These are phyloP conservation scores for Poecilia picta DNA, from an alignment of 2,797 vertebrate genomes.

Conservation along the genomic window DNA sequence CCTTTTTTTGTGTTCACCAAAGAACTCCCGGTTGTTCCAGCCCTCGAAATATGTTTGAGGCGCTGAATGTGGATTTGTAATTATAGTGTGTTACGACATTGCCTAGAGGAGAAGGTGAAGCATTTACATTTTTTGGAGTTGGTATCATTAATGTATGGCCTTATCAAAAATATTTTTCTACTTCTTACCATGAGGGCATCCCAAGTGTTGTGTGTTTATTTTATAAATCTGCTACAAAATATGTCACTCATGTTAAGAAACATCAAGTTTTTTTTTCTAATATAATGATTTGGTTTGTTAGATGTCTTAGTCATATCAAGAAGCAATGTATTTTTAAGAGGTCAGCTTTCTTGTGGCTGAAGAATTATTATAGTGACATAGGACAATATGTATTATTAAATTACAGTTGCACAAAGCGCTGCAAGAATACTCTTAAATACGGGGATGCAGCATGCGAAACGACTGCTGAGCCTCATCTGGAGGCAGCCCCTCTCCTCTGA, in stretches of 20 bases:
- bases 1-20: not conserved
- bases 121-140: conserved; percentile 32
- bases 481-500: conserved; percentile 3
- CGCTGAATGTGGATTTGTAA: conserved; percentile 16
- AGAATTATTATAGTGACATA: conserved; percentile 27
- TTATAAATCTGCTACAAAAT: not conserved
- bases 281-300: not conserved
- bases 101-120: conserved; percentile 17
- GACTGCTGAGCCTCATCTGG: conserved; percentile 43
- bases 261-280: not conserved
- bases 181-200: not conserved
- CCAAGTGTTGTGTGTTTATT: not conserved
- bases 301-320: conserved; percentile 4
- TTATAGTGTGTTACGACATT: conserved; percentile 11
- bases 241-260: not conserved
- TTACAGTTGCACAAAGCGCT: conserved; percentile 15
- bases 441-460: conserved; percentile 33
- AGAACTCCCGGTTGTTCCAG: not conserved
- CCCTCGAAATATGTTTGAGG: not conserved
- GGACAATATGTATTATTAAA: conserved; percentile 53
- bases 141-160: conserved; percentile 26
- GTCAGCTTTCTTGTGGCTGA: conserved; percentile 20
- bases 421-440: conserved; percentile 2
- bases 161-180: not conserved
- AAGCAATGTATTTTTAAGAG: not conserved